A percentile compares a stretch with the other conserved stretches of the same genome.
Evolutionary conservation across 2,888 invertebrate genomes (phyloP).

Genomic region (Ormia ochracea): DNA sequence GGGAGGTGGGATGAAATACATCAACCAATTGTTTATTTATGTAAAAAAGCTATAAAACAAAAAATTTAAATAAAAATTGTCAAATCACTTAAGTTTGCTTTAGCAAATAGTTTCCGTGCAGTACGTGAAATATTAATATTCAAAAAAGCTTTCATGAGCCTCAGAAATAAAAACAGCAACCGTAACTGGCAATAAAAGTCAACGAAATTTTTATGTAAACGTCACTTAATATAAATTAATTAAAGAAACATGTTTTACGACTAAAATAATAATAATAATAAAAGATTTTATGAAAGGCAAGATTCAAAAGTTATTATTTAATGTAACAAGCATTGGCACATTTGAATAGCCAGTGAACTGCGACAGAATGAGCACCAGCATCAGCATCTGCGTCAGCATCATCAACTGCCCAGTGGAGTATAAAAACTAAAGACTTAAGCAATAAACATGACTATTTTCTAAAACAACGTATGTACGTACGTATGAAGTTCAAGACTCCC

Average conservation of each 20-base stretch:
- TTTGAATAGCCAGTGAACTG: neutral
- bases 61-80: constrained; percentile 63
- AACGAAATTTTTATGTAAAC: constrained; percentile 33
- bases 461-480: neutral
- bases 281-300: neutral
- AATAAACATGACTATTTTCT: constrained; percentile 13
- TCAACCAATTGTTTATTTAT: constrained; percentile 52
- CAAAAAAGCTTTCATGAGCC: neutral
- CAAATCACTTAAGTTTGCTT: constrained; percentile 69
- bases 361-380: neutral
- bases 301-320: constrained; percentile 24
- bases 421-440: constrained; percentile 38
- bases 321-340: constrained; percentile 1
- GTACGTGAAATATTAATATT: neutral
- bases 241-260: constrained; percentile 34
- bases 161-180: neutral
- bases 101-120: constrained; percentile 67
- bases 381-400: neutral
- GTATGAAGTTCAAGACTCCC: neutral
- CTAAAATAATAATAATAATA: neutral
- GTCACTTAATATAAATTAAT: constrained; percentile 54
- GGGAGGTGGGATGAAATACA: constrained; percentile 42
- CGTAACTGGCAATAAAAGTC: too few relatives aligned
- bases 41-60: neutral
- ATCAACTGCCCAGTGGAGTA: neutral